Conservation (phyloP, 2,888 invertebrate species). For the Raillietiella orientalis region DNA sequence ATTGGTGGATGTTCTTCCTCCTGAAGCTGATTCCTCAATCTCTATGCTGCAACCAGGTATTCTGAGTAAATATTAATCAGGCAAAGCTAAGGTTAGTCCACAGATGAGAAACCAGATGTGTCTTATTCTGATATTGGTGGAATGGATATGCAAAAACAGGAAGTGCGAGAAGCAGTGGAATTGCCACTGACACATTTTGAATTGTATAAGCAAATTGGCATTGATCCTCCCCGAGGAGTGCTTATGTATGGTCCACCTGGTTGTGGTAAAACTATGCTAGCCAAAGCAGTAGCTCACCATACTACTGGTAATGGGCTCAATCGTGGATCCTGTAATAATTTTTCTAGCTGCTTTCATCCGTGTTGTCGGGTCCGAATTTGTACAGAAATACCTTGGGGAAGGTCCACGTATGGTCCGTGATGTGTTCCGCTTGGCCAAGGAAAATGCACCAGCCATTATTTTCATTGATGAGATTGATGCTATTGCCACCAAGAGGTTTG, state of each 20-base stretch:
- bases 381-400: slow-evolving; percentile 95
- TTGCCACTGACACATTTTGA: slow-evolving; percentile 93
- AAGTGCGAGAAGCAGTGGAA: slow-evolving; percentile 94
- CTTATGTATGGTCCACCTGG: slow-evolving; percentile 98
- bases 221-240: slow-evolving; percentile 91
- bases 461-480: slow-evolving; percentile 99
- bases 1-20: slow-evolving; percentile 91
- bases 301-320: slow-evolving; percentile 34
- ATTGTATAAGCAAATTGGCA: slow-evolving; percentile 55
- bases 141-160: slow-evolving; percentile 99
- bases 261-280: slow-evolving; percentile 97
- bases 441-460: slow-evolving; percentile 96
- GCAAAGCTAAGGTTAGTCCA: not conserved
- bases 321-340: not conserved
- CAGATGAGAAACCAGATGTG: slow-evolving; percentile 92
- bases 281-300: slow-evolving; percentile 93
- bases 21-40: slow-evolving; percentile 95
- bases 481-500: slow-evolving; percentile 94
- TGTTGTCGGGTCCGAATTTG: slow-evolving; percentile 97
- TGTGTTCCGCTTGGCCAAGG: slow-evolving; percentile 91
- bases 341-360: slow-evolving; percentile 88
- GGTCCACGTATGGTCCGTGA: slow-evolving; percentile 98
- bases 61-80: slow-evolving; percentile 3
- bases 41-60: slow-evolving; percentile 80
- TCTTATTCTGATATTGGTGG: slow-evolving; percentile 94